Conservation (phyloP, 2,797 vertebrate species). For the Sandelia bainsii region DNA sequence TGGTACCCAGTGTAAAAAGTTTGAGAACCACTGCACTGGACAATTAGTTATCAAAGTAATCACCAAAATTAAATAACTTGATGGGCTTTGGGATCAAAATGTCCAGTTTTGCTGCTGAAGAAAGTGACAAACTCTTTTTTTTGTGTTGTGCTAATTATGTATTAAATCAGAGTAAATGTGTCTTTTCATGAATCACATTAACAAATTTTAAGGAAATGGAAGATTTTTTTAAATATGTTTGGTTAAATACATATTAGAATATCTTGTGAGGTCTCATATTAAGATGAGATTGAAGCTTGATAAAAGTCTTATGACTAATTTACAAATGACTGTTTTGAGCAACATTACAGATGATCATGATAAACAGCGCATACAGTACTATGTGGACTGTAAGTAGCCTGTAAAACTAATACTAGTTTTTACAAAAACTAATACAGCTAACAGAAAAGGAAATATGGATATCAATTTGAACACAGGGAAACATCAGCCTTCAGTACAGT, state of each 20-base stretch:
- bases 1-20: no score
- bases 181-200: neutral
- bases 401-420: no score
- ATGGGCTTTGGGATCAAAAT: neutral
- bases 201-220: neutral
- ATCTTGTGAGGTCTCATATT: no score
- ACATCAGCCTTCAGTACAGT: no score
- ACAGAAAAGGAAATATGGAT: neutral
- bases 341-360: neutral
- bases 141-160: no score
- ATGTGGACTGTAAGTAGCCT: no score
- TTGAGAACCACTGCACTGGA: no score
- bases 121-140: neutral
- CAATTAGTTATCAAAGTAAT: neutral
- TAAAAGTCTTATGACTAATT: slow-evolving; percentile 18
- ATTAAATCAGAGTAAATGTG: neutral
- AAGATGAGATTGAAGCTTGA: no score
- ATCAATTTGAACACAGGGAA: neutral
- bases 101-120: neutral
- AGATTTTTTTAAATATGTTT: no score
- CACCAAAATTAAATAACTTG: neutral
- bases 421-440: neutral
- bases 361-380: neutral
- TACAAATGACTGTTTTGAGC: slow-evolving; percentile 39
- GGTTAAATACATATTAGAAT: neutral